phyloP scores from a whole-genome alignment of 2,888 invertebrate species.

The Tyria jacobaeae region DNA sequence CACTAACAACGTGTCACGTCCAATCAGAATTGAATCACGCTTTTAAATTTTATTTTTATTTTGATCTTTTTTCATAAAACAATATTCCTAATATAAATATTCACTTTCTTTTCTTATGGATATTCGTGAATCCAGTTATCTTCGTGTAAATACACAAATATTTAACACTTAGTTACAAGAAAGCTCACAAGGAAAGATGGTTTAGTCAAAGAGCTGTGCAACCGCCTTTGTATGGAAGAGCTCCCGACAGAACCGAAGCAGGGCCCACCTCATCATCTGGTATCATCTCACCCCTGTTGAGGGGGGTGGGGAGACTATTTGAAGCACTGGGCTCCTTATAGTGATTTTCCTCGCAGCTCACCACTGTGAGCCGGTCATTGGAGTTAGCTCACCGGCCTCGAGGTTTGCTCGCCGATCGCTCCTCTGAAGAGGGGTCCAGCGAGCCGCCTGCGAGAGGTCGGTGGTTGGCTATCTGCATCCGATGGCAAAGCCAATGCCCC shows the following conservation, averaged over 20 bases:
- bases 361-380: too few species aligned
- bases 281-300: too few species aligned
- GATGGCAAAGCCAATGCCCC: too few species aligned
- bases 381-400: too few species aligned
- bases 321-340: too few species aligned
- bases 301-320: too few species aligned
- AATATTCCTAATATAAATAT: constrained; percentile 16
- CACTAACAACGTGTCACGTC: background rate
- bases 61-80: background rate
- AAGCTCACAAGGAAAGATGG: constrained; percentile 42
- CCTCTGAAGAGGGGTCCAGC: too few species aligned
- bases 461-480: too few species aligned
- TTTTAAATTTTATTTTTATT: constrained; percentile 20
- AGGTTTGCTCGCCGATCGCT: too few species aligned
- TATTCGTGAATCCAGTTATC: constrained; percentile 23
- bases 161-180: constrained; percentile 24
- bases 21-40: background rate
- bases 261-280: constrained; percentile 35
- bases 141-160: constrained; percentile 25
- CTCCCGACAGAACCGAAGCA: constrained; percentile 42
- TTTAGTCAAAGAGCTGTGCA: constrained; percentile 25
- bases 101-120: constrained; percentile 42
- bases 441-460: too few species aligned
- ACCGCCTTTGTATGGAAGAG: constrained; percentile 40
- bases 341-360: too few species aligned